These are phyloP conservation scores for Junonia oenone DNA, from an alignment of 2,888 invertebrate genomes.

Conservation along the genomic window DNA sequence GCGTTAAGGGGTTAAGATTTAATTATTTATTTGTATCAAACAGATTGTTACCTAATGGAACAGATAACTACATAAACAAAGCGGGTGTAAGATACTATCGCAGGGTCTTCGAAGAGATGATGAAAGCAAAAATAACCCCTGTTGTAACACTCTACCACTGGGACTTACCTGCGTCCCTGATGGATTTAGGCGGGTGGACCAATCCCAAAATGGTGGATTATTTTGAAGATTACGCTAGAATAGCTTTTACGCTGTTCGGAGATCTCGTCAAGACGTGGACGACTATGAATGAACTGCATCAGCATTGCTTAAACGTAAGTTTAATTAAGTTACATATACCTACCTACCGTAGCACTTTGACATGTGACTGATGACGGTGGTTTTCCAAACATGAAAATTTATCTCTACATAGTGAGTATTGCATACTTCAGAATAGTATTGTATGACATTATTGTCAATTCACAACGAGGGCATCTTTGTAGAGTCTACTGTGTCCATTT, in stretches of 20 bases:
- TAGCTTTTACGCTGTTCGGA: constrained; percentile 80
- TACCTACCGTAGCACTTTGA: no score
- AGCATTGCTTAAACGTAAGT: constrained; percentile 70
- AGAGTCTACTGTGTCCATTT: no score
- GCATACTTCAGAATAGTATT: no score
- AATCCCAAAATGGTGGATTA: constrained; percentile 74
- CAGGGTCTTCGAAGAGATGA: constrained; percentile 84
- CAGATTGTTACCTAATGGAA: constrained; percentile 85
- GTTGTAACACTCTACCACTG: constrained; percentile 84
- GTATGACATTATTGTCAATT: no score
- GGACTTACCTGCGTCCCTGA: constrained; percentile 74
- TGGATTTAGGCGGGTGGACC: constrained; percentile 74
- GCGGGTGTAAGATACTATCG: constrained; percentile 87
- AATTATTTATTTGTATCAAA: neutral
- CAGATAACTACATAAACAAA: constrained; percentile 81
- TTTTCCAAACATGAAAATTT: no score
- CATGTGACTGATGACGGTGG: no score
- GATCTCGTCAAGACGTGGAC: constrained; percentile 85
- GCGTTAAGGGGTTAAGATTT: no score
- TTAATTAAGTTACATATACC: no score
- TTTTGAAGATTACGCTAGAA: constrained; percentile 76
- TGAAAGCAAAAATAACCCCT: constrained; percentile 83
- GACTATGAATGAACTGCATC: constrained; percentile 86
- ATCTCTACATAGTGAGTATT: no score
- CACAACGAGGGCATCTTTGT: no score